Percentiles rank a stretch among this genome's conserved stretches.
phyloP scores from a whole-genome alignment of 2,888 invertebrate genomes.

The Mythimna pallens region DNA sequence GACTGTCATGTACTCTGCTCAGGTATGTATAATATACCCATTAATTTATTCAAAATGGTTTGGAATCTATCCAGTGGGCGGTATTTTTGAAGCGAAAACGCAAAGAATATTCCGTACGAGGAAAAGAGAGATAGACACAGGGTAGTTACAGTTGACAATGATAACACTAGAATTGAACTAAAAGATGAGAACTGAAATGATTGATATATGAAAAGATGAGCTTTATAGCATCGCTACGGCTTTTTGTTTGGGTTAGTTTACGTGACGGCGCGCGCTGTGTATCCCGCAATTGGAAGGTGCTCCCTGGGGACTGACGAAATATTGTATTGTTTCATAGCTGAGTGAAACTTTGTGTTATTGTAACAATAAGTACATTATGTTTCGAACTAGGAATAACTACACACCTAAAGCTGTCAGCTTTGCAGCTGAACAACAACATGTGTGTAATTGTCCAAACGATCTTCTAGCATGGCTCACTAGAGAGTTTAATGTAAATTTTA shows the following conservation, averaged over 20 bases:
- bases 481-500: too few relatives aligned
- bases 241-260: not conserved
- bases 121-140: not conserved
- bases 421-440: not conserved
- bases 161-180: not conserved
- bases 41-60: not conserved
- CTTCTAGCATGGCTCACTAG: not conserved
- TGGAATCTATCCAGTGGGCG: too few relatives aligned
- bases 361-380: not conserved
- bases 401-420: not conserved
- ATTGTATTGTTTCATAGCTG: slow-evolving; percentile 18
- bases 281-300: slow-evolving; percentile 9
- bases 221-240: not conserved
- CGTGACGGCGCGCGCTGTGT: not conserved
- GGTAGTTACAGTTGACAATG: not conserved
- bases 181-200: not conserved
- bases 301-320: slow-evolving; percentile 17
- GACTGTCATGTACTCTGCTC: not conserved
- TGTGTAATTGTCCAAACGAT: not conserved
- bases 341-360: slow-evolving; percentile 15
- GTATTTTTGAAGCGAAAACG: too few relatives aligned
- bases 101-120: too few relatives aligned
- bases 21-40: not conserved
- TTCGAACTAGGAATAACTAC: not conserved
- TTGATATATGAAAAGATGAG: not conserved